Evolutionary conservation across 2,888 invertebrate genomes (phyloP), one percentile per base, ranked within the genome.

Genomic region (Macrophya annulata): DNA sequence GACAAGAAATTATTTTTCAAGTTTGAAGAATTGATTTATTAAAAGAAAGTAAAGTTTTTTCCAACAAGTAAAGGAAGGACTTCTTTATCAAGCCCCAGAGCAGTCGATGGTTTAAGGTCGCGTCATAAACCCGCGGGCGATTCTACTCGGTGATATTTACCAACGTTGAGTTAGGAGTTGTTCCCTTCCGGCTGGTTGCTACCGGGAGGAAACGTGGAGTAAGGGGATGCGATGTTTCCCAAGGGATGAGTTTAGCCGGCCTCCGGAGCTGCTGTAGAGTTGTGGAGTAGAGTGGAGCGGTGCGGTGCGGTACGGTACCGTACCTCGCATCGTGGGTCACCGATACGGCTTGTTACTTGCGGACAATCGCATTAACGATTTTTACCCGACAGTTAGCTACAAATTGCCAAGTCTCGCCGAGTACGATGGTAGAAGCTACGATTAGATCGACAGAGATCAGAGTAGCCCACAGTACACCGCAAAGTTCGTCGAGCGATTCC

Each of bases 291-390:
- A 79, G 55, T 59, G 59, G 21, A 40, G 79, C 51, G 17, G 31
- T 31, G 21, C 31, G 31, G 31, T 31, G 55, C 40, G 59, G 21
- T n/a, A 62, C 51, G 17, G 31, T 31, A 15, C 79, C 43, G 31
- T 31, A 15, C 79, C 43, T 21, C 72, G 55, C 59, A 12, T 62
- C 62, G 25, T 59, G 85, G 74, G 85, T 76, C 72, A 72, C 59
- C 86, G 88, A 89, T 88, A 89, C 86, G 88, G 88, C 88, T 90
- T 88, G 90, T 91, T 90, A 90, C 89, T 84, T 59, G 79, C 87
- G 87, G 87, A 89, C 89, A 90, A 90, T 90, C 87, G 89, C 84
- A 87, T 91, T 89, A 89, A 85, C 87, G 86, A 89, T 90, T 90
- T 91, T 91, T 90, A 88, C 84, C 86, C 85, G 85, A 87, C 88